phyloP scores from a whole-genome alignment of 2,113 vertebrate species.

The Bubo scandiacus region DNA sequence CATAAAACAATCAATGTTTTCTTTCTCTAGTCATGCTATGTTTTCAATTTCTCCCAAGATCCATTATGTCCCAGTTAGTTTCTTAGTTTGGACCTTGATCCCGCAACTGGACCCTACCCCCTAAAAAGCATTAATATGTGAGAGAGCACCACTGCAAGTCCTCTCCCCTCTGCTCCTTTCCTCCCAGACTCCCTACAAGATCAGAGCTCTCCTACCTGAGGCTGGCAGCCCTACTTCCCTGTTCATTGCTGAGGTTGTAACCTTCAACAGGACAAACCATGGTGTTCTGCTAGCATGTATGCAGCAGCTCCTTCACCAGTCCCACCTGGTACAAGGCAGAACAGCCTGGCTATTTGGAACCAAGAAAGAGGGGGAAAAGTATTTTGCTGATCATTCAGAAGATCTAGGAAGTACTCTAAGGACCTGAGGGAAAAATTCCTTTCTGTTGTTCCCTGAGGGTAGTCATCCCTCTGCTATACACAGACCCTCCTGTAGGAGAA shows the following conservation, averaged over 20 bases:
- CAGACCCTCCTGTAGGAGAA: accelerated
- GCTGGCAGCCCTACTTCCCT: background rate
- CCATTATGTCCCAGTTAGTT: background rate
- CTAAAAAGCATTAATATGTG: accelerated
- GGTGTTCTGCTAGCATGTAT: accelerated
- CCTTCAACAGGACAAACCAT: accelerated
- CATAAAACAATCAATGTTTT: background rate
- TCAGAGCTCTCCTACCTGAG: background rate
- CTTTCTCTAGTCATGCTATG: background rate
- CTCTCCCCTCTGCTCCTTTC: background rate
- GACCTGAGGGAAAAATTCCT: background rate
- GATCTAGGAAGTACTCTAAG: background rate
- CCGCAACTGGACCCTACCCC: accelerated
- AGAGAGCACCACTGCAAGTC: background rate
- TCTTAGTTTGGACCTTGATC: background rate
- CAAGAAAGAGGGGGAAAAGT: accelerated
- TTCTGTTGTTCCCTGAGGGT: background rate
- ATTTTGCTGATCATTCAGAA: background rate
- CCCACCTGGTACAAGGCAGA: background rate
- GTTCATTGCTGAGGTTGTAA: background rate
- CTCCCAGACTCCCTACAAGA: background rate
- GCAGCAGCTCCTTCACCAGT: background rate
- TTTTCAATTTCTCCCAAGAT: background rate
- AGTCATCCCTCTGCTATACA: background rate
- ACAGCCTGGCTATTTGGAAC: background rate